Percentiles rank a stretch among this genome's conserved stretches.
Conservation (phyloP, 2,888 invertebrate species). For the Lumbricus terrestris region DNA sequence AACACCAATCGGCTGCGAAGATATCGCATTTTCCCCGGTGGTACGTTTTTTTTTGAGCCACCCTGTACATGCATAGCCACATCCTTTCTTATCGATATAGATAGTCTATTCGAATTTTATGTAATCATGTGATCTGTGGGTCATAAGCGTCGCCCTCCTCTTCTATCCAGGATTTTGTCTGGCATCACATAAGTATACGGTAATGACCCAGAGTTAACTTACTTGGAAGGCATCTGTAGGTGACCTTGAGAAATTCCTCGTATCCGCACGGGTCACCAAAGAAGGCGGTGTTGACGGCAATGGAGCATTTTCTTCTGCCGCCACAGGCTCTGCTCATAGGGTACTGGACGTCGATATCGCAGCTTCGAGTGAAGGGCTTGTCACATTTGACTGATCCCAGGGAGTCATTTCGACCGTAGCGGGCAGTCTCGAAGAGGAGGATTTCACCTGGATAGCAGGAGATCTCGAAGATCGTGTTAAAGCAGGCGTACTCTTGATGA, state of each 20-base stretch:
- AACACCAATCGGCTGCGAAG: too few species aligned
- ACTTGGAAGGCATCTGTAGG: conserved; percentile 38
- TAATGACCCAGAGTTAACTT: background rate
- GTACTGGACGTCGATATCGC: conserved; percentile 40
- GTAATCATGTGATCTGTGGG: too few species aligned
- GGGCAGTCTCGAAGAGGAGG: conserved; percentile 35
- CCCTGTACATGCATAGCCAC: too few species aligned
- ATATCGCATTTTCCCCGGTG: too few species aligned
- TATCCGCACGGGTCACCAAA: conserved; percentile 41
- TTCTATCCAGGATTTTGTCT: too few species aligned
- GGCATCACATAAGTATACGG: too few species aligned
- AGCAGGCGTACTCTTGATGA: conserved; percentile 32
- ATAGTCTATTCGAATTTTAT: too few species aligned
- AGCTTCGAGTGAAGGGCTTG: conserved; percentile 35
- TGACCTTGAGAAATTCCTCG: conserved; percentile 39
- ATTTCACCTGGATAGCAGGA: conserved; percentile 26
- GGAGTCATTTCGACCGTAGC: conserved; percentile 39
- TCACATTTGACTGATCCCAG: conserved; percentile 34
- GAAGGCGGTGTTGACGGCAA: conserved; percentile 35
- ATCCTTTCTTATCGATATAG: too few species aligned
- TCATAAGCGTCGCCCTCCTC: too few species aligned
- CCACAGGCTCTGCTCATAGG: conserved; percentile 36
- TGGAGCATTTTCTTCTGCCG: conserved; percentile 34
- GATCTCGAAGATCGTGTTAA: conserved; percentile 35
- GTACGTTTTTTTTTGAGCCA: too few species aligned